These are phyloP conservation scores for Diplodus puntazzo DNA, from an alignment of 2,797 vertebrate genomes.

Conservation along the genomic window DNA sequence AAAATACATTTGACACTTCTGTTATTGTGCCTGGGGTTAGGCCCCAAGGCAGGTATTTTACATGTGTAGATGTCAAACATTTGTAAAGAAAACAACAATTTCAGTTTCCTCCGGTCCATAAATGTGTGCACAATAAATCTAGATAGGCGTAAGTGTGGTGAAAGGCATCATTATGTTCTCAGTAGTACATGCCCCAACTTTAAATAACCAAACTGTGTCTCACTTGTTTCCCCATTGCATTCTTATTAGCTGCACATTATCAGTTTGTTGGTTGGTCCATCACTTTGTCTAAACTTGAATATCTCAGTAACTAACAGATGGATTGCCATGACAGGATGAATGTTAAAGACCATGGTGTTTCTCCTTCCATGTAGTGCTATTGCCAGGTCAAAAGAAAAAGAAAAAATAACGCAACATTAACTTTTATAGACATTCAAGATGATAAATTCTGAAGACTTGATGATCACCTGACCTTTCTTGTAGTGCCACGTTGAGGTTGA, in stretches of 20 bases:
- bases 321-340: background rate
- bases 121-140: background rate
- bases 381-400: background rate
- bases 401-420: background rate
- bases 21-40: constrained; percentile 12
- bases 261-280: background rate
- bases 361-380: background rate
- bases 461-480: background rate
- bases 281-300: background rate
- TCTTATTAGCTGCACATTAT: background rate
- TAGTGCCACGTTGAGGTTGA: background rate
- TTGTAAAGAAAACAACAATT: background rate
- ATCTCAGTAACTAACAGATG: background rate
- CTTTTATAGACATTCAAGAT: background rate
- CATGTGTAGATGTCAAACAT: constrained; percentile 5
- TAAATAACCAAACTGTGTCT: background rate
- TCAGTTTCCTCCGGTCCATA: background rate
- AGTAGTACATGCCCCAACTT: background rate
- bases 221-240: background rate
- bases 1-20: constrained; percentile 12
- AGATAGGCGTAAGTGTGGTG: background rate
- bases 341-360: background rate
- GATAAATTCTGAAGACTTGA: background rate
- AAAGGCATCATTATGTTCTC: background rate
- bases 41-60: constrained; percentile 29